Base-by-base conservation (phyloP, 2,888 invertebrate genomes). In the Leptinotarsa haldemani region DNA sequence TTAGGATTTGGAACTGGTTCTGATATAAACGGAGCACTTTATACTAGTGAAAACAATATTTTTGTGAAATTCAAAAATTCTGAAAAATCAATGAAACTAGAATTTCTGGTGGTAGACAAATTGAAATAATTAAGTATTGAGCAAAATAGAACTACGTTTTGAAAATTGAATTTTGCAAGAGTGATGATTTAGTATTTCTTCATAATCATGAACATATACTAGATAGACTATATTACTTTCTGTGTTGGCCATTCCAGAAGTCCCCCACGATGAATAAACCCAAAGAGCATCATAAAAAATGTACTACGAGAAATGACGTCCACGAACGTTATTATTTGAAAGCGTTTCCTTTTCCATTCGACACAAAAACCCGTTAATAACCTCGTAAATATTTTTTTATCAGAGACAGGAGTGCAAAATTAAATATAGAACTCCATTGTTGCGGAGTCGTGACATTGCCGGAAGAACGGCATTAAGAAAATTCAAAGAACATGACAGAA, bases 371-470 rank as follows among this genome's bases (percentile, higher is more conserved):
- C 22, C 56, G 61, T 66, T 71, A 63, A 64, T 67, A 63, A 47
- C 71, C 53, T 63, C 77, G 64, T 75, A 75, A 77, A 77, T 77
- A 77, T 71, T 70, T 70, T 74, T 72, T 72, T 75, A 72, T 74
- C 71, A 71, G 63, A 61, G 47, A 72, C 65, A 71, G 69, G 74
- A 77, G 75, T 77, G 71, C 74, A 79, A 76, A 77, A 79, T 79
- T 78, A 77, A 78, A 79, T 78, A 78, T 76, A 76, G 76, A 77
- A 78, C 69, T 74, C 74, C 79, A 77, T 78, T 79, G 77, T 78
- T 74, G 74, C 75, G 75, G 74, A 79, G 71, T 72, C 74, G 56
- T 70, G 76, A 72, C 74, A 75, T 73, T 70, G 74, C 77, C 72
- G 77, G 79, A 79, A 79, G 76, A 72, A 69, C 69, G 72, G 71